A percentile compares a stretch with the other conserved stretches of the same genome.
These are phyloP conservation scores for Sitodiplosis mosellana DNA, from an alignment of 1,140 invertebrate genomes.

Conservation along the genomic window DNA sequence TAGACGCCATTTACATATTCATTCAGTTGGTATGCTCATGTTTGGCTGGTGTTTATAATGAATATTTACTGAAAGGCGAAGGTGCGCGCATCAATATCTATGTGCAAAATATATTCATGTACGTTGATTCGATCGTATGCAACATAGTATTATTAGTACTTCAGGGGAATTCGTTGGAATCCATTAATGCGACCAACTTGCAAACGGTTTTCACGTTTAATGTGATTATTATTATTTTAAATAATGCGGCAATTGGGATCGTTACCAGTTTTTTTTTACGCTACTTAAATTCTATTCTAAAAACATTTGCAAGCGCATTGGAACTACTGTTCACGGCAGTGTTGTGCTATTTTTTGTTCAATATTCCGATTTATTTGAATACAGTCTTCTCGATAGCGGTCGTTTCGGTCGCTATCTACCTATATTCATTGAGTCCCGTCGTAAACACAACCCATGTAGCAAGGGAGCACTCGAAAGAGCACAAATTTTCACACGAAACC, in stretches of 20 bases:
- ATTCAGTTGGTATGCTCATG: constrained; percentile 83
- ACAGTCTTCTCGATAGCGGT: constrained; percentile 67
- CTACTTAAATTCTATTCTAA: constrained; percentile 86
- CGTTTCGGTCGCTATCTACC: constrained; percentile 62
- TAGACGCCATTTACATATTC: constrained; percentile 54
- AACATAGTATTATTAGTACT: constrained; percentile 52
- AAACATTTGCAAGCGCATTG: constrained; percentile 88
- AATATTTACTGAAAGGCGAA: constrained; percentile 78
- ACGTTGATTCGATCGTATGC: constrained; percentile 82
- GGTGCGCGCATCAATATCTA: constrained; percentile 73
- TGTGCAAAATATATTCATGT: constrained; percentile 93
- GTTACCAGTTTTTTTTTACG: constrained; percentile 87
- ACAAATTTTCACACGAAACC: background rate
- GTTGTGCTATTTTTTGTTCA: constrained; percentile 75
- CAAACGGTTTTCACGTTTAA: constrained; percentile 37
- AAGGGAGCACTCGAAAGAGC: background rate
- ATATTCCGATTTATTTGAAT: constrained; percentile 66
- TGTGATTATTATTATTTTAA: constrained; percentile 68
- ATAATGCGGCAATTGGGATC: constrained; percentile 81
- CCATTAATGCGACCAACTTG: constrained; percentile 38
- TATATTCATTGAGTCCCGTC: constrained; percentile 85
- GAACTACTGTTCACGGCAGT: constrained; percentile 84
- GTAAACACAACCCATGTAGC: constrained; percentile 27
- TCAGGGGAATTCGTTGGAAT: constrained; percentile 38
- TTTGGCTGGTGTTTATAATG: constrained; percentile 89